Evolutionary conservation across 2,797 vertebrate genomes (phyloP), one percentile per base, ranked within the genome.

Genomic region (Etheostoma perlongum): DNA sequence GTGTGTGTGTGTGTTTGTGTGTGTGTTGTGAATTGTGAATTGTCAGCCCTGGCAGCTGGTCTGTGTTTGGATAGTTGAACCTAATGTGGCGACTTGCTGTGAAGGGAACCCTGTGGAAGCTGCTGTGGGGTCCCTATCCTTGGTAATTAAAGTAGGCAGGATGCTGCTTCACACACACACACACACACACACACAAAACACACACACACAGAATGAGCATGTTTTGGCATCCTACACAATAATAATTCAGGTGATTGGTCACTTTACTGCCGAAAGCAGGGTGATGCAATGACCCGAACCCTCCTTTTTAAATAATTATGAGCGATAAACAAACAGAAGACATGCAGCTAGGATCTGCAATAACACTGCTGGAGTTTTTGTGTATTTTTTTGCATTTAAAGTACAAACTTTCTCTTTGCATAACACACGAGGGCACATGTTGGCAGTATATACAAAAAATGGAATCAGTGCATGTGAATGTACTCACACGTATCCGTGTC

Each of bases 141-240:
- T 48, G 59, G 63, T 83, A 72, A 84, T 90, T 84, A 84, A 67
- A 81, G 36, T 6, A 63, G 73, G 69, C 74, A 71, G 77, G 67
- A 82, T 51, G 51, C 55, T 65, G 59, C 18, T 36, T 14, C 48
- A 76, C 30, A 69, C 21, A 54, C 58, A 59, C 52, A 30, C 42
- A 57, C 36, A 40, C 36, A 40, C 36, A 40, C 36, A 40, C 36
- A 47, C 60, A 69, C n/a, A n/a, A n/a, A n/a, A n/a, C 42, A 60
- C 53, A 73, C 51, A 51, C 74, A 48, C 23, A 63, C 46, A 55
- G 21, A 23, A 23, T 1, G 21, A 23, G 18, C 62, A 18, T 18
- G 46, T 13, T 66, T 48, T 21, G 61, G 16, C 14, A 57, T 69
- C 59, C 11, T 23, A 14, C 42, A 33, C 30, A 25, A 51, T 44